Evolutionary conservation across 2,113 vertebrate genomes (phyloP), one percentile per base, ranked within the genome.

Genomic region (Gymnocephalus cernua): DNA sequence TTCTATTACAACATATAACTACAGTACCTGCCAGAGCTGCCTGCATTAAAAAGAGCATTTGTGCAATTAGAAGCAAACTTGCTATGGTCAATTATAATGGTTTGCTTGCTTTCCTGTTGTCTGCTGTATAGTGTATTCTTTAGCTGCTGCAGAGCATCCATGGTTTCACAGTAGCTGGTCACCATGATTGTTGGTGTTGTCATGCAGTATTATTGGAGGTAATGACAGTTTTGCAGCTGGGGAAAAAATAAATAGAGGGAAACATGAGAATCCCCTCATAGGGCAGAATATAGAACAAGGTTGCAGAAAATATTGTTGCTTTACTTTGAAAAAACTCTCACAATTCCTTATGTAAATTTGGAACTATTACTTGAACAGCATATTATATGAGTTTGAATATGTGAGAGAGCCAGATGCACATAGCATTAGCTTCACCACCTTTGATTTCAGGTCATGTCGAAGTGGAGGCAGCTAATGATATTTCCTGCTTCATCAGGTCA

Each of bases 401-500:
- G 9, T 80, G 57, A 80, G 35, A 64, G 50, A 72, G n/a, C 16
- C 61, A 76, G 68, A 12, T 0, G 21, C 71, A 79, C n/a, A 41
- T 8, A 23, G 48, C 61, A 78, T 72, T 71, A 75, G 67, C 29
- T 64, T 47, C 6, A 47, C 3, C 35, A 29, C 3, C 14, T 80
- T 74, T 90, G 85, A 87, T 89, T 89, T 74, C 85, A 82, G 82
- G 71, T 85, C 84, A 68, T 82, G 86, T 71, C 59, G 77, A 89
- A 86, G 68, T 73, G 83, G 82, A 86, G 58, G 84, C 75, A 82
- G 84, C 88, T 94, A 93, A 95, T 89, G 83, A 91, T 91, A 82
- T 90, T 91, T 92, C 87, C 87, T 89, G 87, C 93, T 86, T 82
- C 89, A 80, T 89, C 91, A 99, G 98, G 93, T 94, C 92, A 93